Evolutionary conservation across 2,797 vertebrate species (phyloP).

Genomic region (Alosa sapidissima): DNA sequence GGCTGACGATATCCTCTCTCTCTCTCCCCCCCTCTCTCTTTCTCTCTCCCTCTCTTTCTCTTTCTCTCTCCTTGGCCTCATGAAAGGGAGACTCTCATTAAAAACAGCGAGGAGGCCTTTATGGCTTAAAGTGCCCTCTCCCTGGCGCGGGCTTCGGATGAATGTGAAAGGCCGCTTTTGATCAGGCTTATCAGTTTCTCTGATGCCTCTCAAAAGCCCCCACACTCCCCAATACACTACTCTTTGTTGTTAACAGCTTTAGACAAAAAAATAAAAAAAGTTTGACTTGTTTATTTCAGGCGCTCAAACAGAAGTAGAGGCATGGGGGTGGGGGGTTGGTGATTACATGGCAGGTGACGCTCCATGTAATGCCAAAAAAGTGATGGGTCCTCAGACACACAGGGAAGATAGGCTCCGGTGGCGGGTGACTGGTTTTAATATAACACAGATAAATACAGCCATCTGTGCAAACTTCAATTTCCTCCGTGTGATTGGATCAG

Average conservation of each 20-base stretch:
- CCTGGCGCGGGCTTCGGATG: conserved; percentile 32
- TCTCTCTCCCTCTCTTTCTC: not conserved
- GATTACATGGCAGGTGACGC: conserved; percentile 6
- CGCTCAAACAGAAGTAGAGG: not conserved
- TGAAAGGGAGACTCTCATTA: conserved; percentile 43
- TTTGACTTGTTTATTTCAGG: not conserved
- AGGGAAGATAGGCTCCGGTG: not conserved
- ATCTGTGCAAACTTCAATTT: conserved; percentile 23
- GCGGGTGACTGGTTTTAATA: conserved; percentile 18
- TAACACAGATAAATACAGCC: conserved; percentile 20
- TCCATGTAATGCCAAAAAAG: not conserved
- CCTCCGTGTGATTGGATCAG: conserved; percentile 16
- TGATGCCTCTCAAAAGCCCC: not conserved
- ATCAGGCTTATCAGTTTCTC: conserved; percentile 32
- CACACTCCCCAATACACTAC: not conserved
- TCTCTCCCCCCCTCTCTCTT: not conserved
- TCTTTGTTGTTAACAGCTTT: conserved; percentile 34
- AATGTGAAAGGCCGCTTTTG: conserved; percentile 37
- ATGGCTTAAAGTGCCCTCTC: conserved; percentile 38
- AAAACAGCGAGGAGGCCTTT: conserved; percentile 38
- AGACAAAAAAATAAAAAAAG: conserved; percentile 34
- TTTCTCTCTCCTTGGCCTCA: conserved; percentile 21
- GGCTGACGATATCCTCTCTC: not conserved
- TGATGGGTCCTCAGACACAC: conserved; percentile 11
- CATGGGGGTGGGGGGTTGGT: not conserved